Percentiles rank a stretch among this genome's conserved stretches.
Conservation (phyloP, 2,888 invertebrate genomes). For the Melanargia galathea region DNA sequence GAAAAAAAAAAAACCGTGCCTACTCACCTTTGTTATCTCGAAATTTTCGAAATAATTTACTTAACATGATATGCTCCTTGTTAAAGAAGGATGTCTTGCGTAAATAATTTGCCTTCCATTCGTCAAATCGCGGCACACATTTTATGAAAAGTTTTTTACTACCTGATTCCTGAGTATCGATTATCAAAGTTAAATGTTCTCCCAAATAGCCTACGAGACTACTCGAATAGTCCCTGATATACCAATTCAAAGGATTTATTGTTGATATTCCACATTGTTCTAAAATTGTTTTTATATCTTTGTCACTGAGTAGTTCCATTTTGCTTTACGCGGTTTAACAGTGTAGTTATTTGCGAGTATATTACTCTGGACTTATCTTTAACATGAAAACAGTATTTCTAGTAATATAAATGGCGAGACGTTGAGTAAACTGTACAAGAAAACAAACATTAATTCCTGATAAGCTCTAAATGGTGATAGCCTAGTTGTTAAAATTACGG, state of each 20-base stretch:
- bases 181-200: conserved; percentile 62
- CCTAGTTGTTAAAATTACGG: no score
- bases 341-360: not conserved
- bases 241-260: conserved; percentile 49
- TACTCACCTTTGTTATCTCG: conserved; percentile 54
- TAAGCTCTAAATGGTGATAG: not conserved
- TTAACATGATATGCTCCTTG: conserved; percentile 66
- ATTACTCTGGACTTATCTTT: conserved; percentile 2
- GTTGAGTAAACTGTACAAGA: not conserved
- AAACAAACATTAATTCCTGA: not conserved
- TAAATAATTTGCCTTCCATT: conserved; percentile 69
- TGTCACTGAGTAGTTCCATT: conserved; percentile 56
- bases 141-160: conserved; percentile 80
- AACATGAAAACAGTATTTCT: not conserved
- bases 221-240: conserved; percentile 55
- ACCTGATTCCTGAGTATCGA: conserved; percentile 49
- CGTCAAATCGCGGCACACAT: conserved; percentile 77
- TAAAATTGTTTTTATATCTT: conserved; percentile 55
- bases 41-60: conserved; percentile 59
- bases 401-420: not conserved
- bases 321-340: conserved; percentile 28
- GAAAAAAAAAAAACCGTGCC: not conserved
- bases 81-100: conserved; percentile 59
- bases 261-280: conserved; percentile 48
- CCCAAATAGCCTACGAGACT: conserved; percentile 66